Evolutionary conservation across 53 echinoderm and acorn worm genomes (phyloP).

Genomic region (Astropecten irregularis): DNA sequence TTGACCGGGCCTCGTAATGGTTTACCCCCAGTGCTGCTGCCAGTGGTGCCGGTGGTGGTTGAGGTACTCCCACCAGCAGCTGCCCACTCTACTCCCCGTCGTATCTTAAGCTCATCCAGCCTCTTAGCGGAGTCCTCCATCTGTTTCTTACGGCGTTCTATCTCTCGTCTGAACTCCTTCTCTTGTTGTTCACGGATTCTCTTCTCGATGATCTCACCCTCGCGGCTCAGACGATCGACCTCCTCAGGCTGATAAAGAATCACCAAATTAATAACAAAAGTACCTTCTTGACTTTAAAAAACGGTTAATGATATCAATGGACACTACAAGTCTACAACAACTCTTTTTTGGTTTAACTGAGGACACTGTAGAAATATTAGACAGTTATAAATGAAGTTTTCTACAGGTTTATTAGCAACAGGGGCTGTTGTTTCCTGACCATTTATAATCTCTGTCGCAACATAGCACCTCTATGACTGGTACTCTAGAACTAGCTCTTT

Average conservation of each 20-base stretch:
- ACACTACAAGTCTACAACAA: too few relatives aligned
- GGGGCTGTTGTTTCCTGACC: too few relatives aligned
- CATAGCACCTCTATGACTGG: too few relatives aligned
- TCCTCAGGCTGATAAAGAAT: conserved; percentile 64
- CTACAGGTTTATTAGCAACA: too few relatives aligned
- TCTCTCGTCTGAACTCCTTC: conserved; percentile 75
- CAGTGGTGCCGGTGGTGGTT: conserved; percentile 24
- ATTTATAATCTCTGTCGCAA: too few relatives aligned
- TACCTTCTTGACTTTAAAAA: too few relatives aligned
- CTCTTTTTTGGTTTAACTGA: too few relatives aligned
- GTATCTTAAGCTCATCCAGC: conserved; percentile 79
- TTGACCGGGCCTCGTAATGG: conserved; percentile 43
- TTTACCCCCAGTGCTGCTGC: conserved; percentile 5
- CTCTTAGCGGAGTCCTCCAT: conserved; percentile 86
- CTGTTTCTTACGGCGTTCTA: conserved; percentile 74
- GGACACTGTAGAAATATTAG: too few relatives aligned
- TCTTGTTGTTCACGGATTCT: conserved; percentile 85
- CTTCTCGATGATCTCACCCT: conserved; percentile 92
- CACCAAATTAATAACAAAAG: too few relatives aligned
- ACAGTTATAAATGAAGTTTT: too few relatives aligned
- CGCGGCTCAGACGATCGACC: conserved; percentile 84
- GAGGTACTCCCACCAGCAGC: neutral
- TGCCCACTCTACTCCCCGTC: conserved; percentile 65
- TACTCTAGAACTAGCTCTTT: too few relatives aligned
- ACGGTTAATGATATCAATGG: too few relatives aligned